Percentiles rank a stretch among this genome's conserved stretches.
Evolutionary conservation across 2,888 invertebrate species (phyloP).

Genomic region (Prenolepis imparis): DNA sequence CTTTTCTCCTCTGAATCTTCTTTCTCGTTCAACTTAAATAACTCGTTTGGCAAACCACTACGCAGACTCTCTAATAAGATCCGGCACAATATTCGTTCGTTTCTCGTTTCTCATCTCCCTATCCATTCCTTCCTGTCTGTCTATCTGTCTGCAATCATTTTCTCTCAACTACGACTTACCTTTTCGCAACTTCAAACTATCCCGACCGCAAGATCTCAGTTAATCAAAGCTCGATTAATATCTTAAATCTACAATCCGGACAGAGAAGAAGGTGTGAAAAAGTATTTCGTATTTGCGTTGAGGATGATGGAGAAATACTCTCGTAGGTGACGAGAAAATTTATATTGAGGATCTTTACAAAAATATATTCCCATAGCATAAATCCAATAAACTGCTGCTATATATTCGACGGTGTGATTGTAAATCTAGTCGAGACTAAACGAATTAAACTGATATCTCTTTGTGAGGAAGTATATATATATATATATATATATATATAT

Average conservation of each 20-base stretch:
- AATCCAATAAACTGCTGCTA: slow-evolving; percentile 22
- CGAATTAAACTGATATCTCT: slow-evolving; percentile 27
- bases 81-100: slow-evolving; percentile 76
- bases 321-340: slow-evolving; percentile 47
- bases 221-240: slow-evolving; percentile 80
- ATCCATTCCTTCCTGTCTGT: slow-evolving; percentile 25
- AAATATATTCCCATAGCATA: slow-evolving; percentile 15
- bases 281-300: slow-evolving; percentile 39
- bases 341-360: slow-evolving; percentile 28
- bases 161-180: slow-evolving; percentile 71
- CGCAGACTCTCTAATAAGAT: slow-evolving; percentile 81
- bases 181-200: slow-evolving; percentile 71
- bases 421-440: slow-evolving; percentile 24
- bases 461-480: background rate
- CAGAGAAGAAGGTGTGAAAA: slow-evolving; percentile 15
- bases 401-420: slow-evolving; percentile 3
- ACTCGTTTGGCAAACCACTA: slow-evolving; percentile 77
- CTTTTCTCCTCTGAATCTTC: slow-evolving; percentile 48
- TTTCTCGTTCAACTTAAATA: slow-evolving; percentile 78
- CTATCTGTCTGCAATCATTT: slow-evolving; percentile 25
- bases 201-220: slow-evolving; percentile 55
- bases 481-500: background rate
- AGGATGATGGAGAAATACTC: slow-evolving; percentile 23
- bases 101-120: slow-evolving; percentile 58
- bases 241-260: slow-evolving; percentile 62